Percentiles rank a stretch among this genome's conserved stretches.
Evolutionary conservation across 2,888 invertebrate genomes (phyloP).

Genomic region (Torymus auratus): DNA sequence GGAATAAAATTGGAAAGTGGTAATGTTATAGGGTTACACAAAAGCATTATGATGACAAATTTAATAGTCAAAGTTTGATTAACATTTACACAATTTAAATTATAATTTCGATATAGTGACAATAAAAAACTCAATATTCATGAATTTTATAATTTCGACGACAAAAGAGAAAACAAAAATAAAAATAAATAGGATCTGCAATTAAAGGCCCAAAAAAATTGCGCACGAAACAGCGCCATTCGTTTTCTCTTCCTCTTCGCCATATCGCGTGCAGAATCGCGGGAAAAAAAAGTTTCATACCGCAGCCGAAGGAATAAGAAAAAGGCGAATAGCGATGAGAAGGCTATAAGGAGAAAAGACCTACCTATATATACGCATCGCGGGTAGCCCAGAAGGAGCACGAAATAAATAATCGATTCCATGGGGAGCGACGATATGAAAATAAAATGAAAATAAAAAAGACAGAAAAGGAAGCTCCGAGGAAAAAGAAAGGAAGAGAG

Average conservation of each 20-base stretch:
- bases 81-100: no score
- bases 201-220: slow-evolving; percentile 13
- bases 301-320: background rate
- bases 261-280: background rate
- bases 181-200: background rate
- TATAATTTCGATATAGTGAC: no score
- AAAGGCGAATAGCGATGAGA: background rate
- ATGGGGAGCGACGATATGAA: slow-evolving; percentile 28
- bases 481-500: slow-evolving; percentile 1
- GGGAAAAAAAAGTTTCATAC: background rate
- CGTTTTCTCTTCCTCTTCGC: slow-evolving; percentile 1
- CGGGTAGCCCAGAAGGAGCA: slow-evolving; percentile 3
- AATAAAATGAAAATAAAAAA: slow-evolving; percentile 18
- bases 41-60: no score
- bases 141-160: background rate
- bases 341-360: background rate
- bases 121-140: no score
- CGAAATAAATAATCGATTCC: slow-evolving; percentile 43
- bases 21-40: no score
- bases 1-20: no score
- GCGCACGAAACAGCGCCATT: slow-evolving; percentile 7
- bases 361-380: background rate
- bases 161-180: background rate
- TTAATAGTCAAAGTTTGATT: no score
- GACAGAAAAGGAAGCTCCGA: slow-evolving; percentile 11